Evolutionary conservation across 2,113 vertebrate species (phyloP), one percentile per base, ranked within the genome.

Genomic region (Rhinopithecus roxellana): DNA sequence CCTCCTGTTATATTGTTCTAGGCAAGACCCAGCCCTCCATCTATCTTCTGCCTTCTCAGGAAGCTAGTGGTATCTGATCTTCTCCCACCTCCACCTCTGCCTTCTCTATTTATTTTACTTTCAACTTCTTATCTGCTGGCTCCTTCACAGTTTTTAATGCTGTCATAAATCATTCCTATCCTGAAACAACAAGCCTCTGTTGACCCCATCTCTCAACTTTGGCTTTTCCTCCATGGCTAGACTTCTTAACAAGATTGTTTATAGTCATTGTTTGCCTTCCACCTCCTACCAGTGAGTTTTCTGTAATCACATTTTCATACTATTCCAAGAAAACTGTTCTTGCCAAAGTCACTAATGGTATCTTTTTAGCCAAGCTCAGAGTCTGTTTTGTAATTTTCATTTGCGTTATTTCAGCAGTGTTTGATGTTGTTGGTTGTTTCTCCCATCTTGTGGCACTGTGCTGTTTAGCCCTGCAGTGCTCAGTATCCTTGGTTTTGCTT

Each of bases 321-420:
- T 74, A 20, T 38, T 75, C 0, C 67, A 78, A 55, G 16, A 82
- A 48, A 92, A 79, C 69, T 50, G 0, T 84, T 88, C 45, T 80
- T 74, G 18, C 45, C 38, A 61, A 1, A 92, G 52, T 89, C 82
- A 79, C 25, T 84, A n/a, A 40, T 40, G 35, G 81, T 22, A 18
- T 89, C 11, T 74, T 77, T 72, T 78, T 86, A 70, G 70, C 32
- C 22, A 74, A 78, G 83, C 59, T 30, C 83, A 25, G 55, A 50
- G 52, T 92, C 57, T 89, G 72, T 67, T 77, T 90, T 72, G 87
- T n/a, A 85, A 82, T 86, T 93, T 90, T 93, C 16, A 50, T 90
- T 95, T 93, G 59, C 38, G 83, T 90, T 35, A 69, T 93, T 32
- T 83, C 30, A 94, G 57, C 78, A 32, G 9, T 92, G 2, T 89